Percentiles rank a stretch among this genome's conserved stretches.
These are phyloP conservation scores for Nesogale talazaci DNA, from an alignment of 2,113 vertebrate species.

Conservation along the genomic window DNA sequence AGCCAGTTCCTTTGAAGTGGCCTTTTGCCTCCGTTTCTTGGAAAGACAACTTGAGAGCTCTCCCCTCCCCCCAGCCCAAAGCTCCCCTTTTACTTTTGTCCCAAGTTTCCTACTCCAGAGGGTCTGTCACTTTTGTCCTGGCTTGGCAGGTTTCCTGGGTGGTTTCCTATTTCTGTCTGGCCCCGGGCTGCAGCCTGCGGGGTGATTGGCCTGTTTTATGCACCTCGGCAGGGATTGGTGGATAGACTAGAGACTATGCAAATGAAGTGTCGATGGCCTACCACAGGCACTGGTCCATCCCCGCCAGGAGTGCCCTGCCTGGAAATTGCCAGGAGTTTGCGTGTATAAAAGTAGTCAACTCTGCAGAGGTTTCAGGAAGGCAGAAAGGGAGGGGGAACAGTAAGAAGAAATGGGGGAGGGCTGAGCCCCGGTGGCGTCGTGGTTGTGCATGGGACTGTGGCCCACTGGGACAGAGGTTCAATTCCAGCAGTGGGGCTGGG, in stretches of 20 bases:
- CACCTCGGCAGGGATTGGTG: background rate
- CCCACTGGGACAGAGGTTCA: too few relatives aligned
- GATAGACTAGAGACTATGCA: background rate
- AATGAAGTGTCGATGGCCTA: background rate
- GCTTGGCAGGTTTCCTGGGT: too few relatives aligned
- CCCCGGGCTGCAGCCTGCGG: too few relatives aligned
- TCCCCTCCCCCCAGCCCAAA: background rate
- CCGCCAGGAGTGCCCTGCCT: background rate
- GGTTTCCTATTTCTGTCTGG: background rate
- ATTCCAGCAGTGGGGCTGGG: too few relatives aligned
- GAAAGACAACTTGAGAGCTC: background rate
- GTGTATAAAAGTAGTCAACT: background rate
- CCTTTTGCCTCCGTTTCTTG: background rate
- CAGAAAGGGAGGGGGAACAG: background rate
- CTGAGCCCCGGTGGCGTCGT: too few relatives aligned
- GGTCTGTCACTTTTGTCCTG: background rate
- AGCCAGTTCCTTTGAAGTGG: background rate
- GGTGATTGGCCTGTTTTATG: background rate
- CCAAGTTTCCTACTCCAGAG: background rate
- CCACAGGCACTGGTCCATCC: background rate
- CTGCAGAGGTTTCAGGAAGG: background rate
- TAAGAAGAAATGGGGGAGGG: too few relatives aligned
- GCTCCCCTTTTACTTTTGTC: background rate
- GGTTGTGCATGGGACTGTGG: too few relatives aligned
- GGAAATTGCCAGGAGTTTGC: background rate